These are phyloP conservation scores for Prunella himalayana DNA, from an alignment of 2,113 vertebrate species.

Conservation along the genomic window DNA sequence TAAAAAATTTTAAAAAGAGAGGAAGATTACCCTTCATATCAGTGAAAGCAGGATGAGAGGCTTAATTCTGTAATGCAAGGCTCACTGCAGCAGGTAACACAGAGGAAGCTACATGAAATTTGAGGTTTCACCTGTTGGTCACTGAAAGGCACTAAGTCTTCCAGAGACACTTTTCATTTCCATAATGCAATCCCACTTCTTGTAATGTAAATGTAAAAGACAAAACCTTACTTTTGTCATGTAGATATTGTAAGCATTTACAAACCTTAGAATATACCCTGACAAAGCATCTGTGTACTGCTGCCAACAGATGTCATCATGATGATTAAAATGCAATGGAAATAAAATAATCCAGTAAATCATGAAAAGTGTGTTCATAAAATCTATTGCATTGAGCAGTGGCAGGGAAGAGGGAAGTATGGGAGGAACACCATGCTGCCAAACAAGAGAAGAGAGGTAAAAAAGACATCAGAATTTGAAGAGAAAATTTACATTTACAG, in stretches of 20 bases:
- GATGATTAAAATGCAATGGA: constrained; percentile 55
- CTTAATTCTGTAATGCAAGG: not conserved
- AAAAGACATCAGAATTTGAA: not conserved
- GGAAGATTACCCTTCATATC: not conserved
- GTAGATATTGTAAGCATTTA: not conserved
- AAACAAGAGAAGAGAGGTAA: not conserved
- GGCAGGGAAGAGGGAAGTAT: not conserved
- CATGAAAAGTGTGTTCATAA: not conserved
- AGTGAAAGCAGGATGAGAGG: not conserved
- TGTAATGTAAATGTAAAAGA: not conserved
- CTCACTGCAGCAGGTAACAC: not conserved
- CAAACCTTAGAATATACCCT: not conserved
- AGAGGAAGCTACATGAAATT: not conserved
- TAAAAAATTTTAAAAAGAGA: not conserved
- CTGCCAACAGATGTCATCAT: constrained; percentile 58
- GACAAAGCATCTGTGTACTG: constrained; percentile 15
- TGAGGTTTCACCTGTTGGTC: not conserved
- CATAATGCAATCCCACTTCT: not conserved
- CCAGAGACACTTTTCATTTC: not conserved
- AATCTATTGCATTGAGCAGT: not conserved
- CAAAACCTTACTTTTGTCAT: not conserved
- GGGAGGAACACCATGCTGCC: not conserved
- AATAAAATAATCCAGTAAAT: constrained; percentile 58
- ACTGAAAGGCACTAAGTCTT: not conserved
- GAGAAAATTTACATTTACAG: not conserved